These are phyloP conservation scores for Drosophila yakuba DNA, from an alignment of 1,140 invertebrate genomes.

Conservation along the genomic window DNA sequence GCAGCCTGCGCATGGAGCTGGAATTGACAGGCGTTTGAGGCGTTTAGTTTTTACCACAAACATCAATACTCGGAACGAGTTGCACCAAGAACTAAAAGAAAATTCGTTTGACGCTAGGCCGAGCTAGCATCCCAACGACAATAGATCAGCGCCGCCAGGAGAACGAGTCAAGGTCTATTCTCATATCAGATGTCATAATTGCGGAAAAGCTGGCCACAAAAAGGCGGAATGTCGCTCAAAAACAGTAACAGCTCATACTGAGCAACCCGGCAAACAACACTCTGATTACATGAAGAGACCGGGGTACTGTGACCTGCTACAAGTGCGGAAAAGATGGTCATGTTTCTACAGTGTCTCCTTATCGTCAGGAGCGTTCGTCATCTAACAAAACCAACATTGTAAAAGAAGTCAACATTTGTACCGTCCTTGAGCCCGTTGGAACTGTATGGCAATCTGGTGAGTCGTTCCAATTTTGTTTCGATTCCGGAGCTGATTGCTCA, in stretches of 20 bases:
- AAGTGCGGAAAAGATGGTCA: not conserved
- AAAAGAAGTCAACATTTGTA: too few relatives aligned
- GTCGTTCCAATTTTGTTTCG: too few relatives aligned
- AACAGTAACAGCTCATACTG: not conserved
- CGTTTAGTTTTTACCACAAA: slow-evolving; percentile 9
- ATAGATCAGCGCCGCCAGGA: not conserved
- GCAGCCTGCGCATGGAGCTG: not conserved
- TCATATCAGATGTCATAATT: too few relatives aligned
- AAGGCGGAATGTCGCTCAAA: not conserved
- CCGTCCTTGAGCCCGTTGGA: too few relatives aligned
- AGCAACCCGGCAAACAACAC: not conserved
- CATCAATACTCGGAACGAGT: slow-evolving; percentile 8
- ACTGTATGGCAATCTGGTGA: too few relatives aligned
- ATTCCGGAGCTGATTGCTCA: too few relatives aligned
- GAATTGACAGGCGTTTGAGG: not conserved
- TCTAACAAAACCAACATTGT: too few relatives aligned
- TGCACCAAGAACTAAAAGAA: slow-evolving; percentile 17
- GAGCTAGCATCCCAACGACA: not conserved
- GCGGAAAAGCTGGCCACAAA: not conserved
- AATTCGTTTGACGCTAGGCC: slow-evolving; percentile 6
- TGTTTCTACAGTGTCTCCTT: not conserved
- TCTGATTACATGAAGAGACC: not conserved
- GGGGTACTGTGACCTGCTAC: not conserved
- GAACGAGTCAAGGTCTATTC: too few relatives aligned
- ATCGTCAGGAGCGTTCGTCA: too few relatives aligned